Base-by-base conservation (phyloP, 2,113 vertebrate species). In the Solea senegalensis region DNA sequence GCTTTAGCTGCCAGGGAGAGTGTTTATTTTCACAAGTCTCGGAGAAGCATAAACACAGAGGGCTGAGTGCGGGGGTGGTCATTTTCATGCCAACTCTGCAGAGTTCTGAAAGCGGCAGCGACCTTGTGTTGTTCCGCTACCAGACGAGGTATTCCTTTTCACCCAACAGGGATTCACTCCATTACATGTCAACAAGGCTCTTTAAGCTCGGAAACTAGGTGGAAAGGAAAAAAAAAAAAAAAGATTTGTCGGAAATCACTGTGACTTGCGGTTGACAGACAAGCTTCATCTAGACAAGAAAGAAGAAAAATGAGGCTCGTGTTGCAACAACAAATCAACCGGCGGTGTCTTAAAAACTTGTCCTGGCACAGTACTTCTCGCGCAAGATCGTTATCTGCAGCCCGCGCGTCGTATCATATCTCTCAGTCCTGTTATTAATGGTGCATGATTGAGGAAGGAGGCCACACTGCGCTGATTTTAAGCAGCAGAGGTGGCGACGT, bases 11-110 rank as follows among this genome's bases (percentile, higher is more conserved):
- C 90, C 83, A 91, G 83, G 21, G 34, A 77, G 62, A 79, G 75
- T 90, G 87, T 90, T 91, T 91, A 83, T 90, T 90, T 91, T 90
- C 81, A 76, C 85, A 83, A 86, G 83, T 87, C 70, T 80, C 70
- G 10, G 49, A 68, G 72, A 82, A 81, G 67, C 82, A 83, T 90
- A 86, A 91, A 90, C 84, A 89, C 65, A 67, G 68, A 76, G 72
- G 57, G 74, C 63, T 72, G 80, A 76, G 78, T 78, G 74, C 53
- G 67, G 72, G 57, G 85, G 71, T 53, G 74, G 67, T 76, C 85
- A 58, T 83, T 27, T 81, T 49, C 45, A 48, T 73, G 85, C 86
- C 84, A 90, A 84, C 73, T 84, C 70, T 76, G 68, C 21, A 0
- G 54, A 83, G 65, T 83, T 85, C 63, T 76, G 43, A 79, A 82